phyloP scores from a whole-genome alignment of 2,113 vertebrate species.

The Stomatorhinus ivindoensis region DNA sequence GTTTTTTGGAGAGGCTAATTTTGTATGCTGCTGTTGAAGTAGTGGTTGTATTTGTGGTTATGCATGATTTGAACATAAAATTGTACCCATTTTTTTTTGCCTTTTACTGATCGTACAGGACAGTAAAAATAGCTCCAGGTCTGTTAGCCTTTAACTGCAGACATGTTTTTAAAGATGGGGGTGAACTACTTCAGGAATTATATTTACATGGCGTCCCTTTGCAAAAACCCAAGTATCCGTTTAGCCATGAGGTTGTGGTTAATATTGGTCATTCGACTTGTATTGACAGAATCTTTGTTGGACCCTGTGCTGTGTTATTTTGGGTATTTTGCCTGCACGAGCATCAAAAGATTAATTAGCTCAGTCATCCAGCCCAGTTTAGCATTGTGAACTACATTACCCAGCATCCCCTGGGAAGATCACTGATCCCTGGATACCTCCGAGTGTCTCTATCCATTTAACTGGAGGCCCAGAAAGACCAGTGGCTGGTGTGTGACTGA shows the following conservation, averaged over 20 bases:
- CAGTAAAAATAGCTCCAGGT: not conserved
- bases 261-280: too few relatives aligned
- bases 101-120: not conserved
- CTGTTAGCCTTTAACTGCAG: not conserved
- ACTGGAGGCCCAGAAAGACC: not conserved
- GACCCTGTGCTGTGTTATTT: too few relatives aligned
- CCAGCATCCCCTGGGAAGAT: not conserved
- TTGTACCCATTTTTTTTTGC: not conserved
- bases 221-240: too few relatives aligned
- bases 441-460: not conserved
- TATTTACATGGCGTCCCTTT: not conserved
- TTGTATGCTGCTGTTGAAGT: not conserved
- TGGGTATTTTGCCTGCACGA: too few relatives aligned
- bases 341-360: too few relatives aligned
- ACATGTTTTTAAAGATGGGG: not conserved
- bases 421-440: not conserved
- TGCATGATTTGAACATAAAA: not conserved
- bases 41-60: not conserved
- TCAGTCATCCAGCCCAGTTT: too few relatives aligned
- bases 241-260: too few relatives aligned
- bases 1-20: not conserved
- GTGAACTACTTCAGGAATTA: not conserved
- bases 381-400: not conserved
- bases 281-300: too few relatives aligned
- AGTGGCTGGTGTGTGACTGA: not conserved